Base-by-base conservation (phyloP, 2,797 vertebrate species). In the Phrynocephalus vlangalii region DNA sequence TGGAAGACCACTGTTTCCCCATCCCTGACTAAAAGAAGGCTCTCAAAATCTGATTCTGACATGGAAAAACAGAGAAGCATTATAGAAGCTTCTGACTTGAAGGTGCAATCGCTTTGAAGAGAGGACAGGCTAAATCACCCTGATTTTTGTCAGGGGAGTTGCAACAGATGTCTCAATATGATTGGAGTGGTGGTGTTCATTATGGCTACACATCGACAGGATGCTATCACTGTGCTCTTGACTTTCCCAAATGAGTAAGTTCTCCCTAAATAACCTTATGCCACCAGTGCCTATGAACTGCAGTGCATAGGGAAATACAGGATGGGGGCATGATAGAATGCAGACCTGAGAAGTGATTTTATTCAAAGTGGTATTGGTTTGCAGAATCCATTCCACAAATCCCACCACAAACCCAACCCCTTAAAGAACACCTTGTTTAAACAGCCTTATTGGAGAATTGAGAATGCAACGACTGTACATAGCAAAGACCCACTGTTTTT, bases 11-110 rank as follows among this genome's bases (percentile, higher is more conserved):
- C 71, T 73, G 28, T 16, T 33, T 38, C 71, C 1, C 71, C 24
- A 38, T 16, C 71, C 5, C n/a, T 82, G 81, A 48, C 67, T 81
- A 15, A 66, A 66, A 44, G 4, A 81, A 81, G n/a, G 63, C 20
- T 66, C 60, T 26, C 83, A 67, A 85, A 85, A 67, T 77, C 83
- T n/a, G 33, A 20, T 28, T 84, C 56, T 60, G 68, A 60, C 6
- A 6, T 79, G 52, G 16, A 33, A 24, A 5, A 28, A n/a, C 18
- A 48, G 33, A 52, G 16, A 44, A 63, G 81, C 24, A 67, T 50
- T 68, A 56, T 9, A 33, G 38, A 24, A 30, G 22, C 24, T 79
- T 56, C 48, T 70, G 73, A 70, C 76, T 52, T 82, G 5, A n/a
- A 63, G 15, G 15, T 18, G 60, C 68, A 70, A 68, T n/a, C 15